phyloP scores from a whole-genome alignment of 2,888 invertebrate genomes.

The Luffia ferchaultella region DNA sequence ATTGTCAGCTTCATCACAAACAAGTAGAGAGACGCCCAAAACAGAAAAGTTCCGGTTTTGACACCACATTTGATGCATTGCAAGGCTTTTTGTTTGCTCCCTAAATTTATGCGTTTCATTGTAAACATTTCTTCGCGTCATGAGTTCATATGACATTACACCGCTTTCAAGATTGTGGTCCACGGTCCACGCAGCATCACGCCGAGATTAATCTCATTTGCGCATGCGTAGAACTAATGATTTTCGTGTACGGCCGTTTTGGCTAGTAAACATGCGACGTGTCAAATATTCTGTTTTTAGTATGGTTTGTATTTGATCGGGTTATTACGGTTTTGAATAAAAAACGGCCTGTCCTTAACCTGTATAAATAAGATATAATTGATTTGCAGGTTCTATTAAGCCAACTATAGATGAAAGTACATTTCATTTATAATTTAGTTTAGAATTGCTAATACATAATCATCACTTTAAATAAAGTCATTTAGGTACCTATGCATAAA shows the following conservation, averaged over 20 bases:
- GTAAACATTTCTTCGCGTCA: slow-evolving; percentile 34
- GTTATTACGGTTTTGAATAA: neutral
- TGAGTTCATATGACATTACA: slow-evolving; percentile 14
- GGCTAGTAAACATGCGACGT: neutral
- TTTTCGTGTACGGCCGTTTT: slow-evolving; percentile 30
- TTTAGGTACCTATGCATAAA: no score
- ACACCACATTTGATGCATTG: slow-evolving; percentile 51
- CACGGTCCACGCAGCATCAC: slow-evolving; percentile 39
- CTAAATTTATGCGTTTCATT: slow-evolving; percentile 34
- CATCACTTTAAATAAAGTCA: no score
- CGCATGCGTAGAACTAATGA: slow-evolving; percentile 60
- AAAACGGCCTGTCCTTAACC: neutral
- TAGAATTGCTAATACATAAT: no score
- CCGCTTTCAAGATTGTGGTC: neutral
- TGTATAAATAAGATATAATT: neutral
- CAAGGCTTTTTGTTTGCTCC: slow-evolving; percentile 37
- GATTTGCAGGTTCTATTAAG: no score
- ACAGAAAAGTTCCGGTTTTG: slow-evolving; percentile 51
- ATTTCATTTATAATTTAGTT: no score
- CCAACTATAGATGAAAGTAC: no score
- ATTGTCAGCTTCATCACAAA: slow-evolving; percentile 56
- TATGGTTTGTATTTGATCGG: neutral
- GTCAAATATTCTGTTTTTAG: neutral
- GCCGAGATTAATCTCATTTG: slow-evolving; percentile 28
- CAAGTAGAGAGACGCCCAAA: slow-evolving; percentile 54